These are phyloP conservation scores for Melanargia galathea DNA, from an alignment of 2,888 invertebrate species.

Conservation along the genomic window DNA sequence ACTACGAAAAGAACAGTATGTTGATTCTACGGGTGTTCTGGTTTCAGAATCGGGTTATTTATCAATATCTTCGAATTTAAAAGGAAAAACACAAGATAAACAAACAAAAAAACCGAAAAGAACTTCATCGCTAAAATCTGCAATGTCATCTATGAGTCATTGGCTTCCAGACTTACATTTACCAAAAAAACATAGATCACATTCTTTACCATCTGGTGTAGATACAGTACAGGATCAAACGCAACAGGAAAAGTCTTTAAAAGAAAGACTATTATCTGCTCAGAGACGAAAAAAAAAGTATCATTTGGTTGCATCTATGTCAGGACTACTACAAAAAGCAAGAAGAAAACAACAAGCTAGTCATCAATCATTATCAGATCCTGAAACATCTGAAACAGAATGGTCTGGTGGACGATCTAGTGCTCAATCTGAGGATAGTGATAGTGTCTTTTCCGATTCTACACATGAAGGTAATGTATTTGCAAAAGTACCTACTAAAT, in stretches of 20 bases:
- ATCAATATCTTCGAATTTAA: constrained; percentile 87
- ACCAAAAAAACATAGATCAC: constrained; percentile 89
- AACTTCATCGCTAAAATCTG: constrained; percentile 88
- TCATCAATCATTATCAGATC: constrained; percentile 87
- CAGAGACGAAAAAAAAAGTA: constrained; percentile 89
- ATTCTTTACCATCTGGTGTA: constrained; percentile 89
- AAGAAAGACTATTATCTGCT: constrained; percentile 74
- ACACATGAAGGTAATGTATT: constrained; percentile 84
- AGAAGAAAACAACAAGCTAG: constrained; percentile 85
- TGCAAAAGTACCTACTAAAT: constrained; percentile 81
- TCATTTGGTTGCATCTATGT: constrained; percentile 91
- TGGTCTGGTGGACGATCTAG: constrained; percentile 84
- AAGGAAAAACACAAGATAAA: constrained; percentile 79
- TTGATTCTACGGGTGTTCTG: constrained; percentile 80
- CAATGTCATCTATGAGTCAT: constrained; percentile 90
- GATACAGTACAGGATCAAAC: constrained; percentile 76
- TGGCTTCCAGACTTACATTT: constrained; percentile 92
- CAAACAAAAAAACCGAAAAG: constrained; percentile 85
- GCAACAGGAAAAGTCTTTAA: constrained; percentile 74
- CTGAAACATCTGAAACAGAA: constrained; percentile 89
- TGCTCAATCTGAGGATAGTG: constrained; percentile 89
- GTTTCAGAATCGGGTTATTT: constrained; percentile 91
- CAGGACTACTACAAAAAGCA: constrained; percentile 92
- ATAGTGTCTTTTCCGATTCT: constrained; percentile 87
- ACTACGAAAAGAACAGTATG: constrained; percentile 71